phyloP scores from a whole-genome alignment of 1,140 invertebrate species.

The Drosophila elegans region DNA sequence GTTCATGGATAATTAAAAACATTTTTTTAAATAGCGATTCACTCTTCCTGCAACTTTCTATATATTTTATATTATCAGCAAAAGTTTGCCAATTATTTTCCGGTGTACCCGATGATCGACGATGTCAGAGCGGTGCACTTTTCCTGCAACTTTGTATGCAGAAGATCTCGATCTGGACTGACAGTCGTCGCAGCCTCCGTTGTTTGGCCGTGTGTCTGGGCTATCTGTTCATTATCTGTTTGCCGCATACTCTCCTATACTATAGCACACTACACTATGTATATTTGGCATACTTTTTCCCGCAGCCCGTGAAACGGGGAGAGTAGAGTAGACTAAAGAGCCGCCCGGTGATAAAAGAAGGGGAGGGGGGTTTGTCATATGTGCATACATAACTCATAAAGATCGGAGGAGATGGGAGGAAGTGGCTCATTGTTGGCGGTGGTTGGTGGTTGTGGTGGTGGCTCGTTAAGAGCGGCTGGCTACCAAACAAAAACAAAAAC shows the following conservation, averaged over 20 bases:
- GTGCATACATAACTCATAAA: conserved; percentile 78
- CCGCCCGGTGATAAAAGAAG: not conserved
- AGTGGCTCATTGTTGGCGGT: conserved; percentile 30
- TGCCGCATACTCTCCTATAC: conserved; percentile 13
- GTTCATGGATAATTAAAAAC: no score
- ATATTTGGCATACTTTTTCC: conserved; percentile 69
- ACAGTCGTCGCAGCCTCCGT: conserved; percentile 40
- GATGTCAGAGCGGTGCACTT: conserved; percentile 50
- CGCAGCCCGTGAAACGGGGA: conserved; percentile 25
- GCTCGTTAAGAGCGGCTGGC: conserved; percentile 43
- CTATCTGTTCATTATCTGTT: conserved; percentile 71
- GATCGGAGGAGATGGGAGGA: conserved; percentile 19
- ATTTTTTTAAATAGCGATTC: no score
- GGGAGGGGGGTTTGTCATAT: conserved; percentile 55
- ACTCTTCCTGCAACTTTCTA: no score
- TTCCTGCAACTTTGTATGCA: conserved; percentile 67
- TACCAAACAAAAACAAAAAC: conserved; percentile 28
- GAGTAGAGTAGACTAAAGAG: conserved; percentile 18
- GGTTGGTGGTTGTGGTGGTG: conserved; percentile 15
- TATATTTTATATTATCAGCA: no score
- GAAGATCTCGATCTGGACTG: conserved; percentile 62
- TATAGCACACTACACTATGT: conserved; percentile 7
- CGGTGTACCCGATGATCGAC: conserved; percentile 21
- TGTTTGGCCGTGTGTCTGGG: conserved; percentile 34
- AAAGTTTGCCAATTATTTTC: not conserved